Percentiles rank a stretch among this genome's conserved stretches.
phyloP scores from a whole-genome alignment of 2,113 vertebrate species.

The Psilopogon haemacephalus region DNA sequence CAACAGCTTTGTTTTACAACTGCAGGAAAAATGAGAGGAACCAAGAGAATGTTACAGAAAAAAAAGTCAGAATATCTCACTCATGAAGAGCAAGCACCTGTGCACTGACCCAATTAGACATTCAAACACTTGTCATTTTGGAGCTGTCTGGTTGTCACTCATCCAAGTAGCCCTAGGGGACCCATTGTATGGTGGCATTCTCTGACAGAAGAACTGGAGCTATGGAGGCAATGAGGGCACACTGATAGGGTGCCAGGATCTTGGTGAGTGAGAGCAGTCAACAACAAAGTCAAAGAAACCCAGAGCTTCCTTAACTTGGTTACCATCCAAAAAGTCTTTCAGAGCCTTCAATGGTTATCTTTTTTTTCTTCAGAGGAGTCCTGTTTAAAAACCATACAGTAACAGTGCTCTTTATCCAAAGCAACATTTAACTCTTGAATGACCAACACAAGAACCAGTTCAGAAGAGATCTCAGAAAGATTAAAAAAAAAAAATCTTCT shows the following conservation, averaged over 20 bases:
- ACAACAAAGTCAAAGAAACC: slow-evolving; percentile 44
- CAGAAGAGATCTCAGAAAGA: background rate
- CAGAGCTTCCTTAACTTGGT: slow-evolving; percentile 55
- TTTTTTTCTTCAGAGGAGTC: slow-evolving; percentile 22
- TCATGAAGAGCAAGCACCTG: slow-evolving; percentile 42
- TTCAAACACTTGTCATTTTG: slow-evolving; percentile 57
- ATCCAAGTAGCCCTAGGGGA: slow-evolving; percentile 34
- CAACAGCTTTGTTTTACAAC: background rate
- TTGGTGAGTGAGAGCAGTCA: slow-evolving; percentile 22
- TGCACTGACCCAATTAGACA: slow-evolving; percentile 58
- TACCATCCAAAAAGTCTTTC: slow-evolving; percentile 46
- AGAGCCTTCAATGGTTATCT: slow-evolving; percentile 39
- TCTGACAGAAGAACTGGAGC: slow-evolving; percentile 32
- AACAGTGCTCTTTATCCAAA: slow-evolving; percentile 16
- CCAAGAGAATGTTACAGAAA: background rate
- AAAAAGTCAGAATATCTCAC: slow-evolving; percentile 30
- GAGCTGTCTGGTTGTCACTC: slow-evolving; percentile 49
- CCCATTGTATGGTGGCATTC: slow-evolving; percentile 17
- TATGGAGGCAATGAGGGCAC: slow-evolving; percentile 11
- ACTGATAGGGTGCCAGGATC: slow-evolving; percentile 46
- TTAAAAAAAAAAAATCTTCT: background rate
- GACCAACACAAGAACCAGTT: background rate
- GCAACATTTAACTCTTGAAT: slow-evolving; percentile 31
- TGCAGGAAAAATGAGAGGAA: slow-evolving; percentile 13
- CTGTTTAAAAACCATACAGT: slow-evolving; percentile 44